phyloP scores from a whole-genome alignment of 2,888 invertebrate genomes.

The Acheta domesticus region DNA sequence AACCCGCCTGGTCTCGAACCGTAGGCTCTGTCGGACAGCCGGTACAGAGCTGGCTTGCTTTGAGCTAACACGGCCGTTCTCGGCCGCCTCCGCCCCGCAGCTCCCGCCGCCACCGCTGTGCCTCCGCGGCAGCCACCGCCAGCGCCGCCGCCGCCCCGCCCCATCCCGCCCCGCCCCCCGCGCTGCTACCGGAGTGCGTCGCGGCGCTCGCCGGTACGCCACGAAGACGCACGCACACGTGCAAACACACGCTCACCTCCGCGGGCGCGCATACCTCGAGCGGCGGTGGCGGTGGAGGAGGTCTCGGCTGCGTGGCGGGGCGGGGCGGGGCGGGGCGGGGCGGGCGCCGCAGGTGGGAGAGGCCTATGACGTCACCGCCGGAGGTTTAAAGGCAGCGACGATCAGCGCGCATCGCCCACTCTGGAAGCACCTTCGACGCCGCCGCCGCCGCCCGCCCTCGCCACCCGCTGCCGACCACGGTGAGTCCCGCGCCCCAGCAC shows the following conservation, averaged over 20 bases:
- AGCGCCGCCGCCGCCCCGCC: neutral
- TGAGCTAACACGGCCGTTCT: no score
- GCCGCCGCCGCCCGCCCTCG: neutral
- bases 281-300: neutral
- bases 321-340: neutral
- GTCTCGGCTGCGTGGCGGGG: neutral
- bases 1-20: no score
- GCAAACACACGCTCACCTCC: neutral
- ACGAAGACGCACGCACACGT: neutral
- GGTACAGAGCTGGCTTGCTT: no score
- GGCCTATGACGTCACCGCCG: neutral
- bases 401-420: neutral
- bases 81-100: neutral
- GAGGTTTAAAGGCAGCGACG: neutral
- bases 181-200: neutral
- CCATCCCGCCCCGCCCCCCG: neutral
- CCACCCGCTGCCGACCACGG: neutral
- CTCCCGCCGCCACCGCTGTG: neutral
- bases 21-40: no score
- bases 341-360: slow-evolving; percentile 4
- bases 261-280: neutral
- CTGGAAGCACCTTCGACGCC: neutral
- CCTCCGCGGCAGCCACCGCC: neutral
- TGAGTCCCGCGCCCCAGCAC: no score
- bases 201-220: neutral